Conservation (phyloP, 1,140 invertebrate species). For the Bilobella aurantiaca region DNA sequence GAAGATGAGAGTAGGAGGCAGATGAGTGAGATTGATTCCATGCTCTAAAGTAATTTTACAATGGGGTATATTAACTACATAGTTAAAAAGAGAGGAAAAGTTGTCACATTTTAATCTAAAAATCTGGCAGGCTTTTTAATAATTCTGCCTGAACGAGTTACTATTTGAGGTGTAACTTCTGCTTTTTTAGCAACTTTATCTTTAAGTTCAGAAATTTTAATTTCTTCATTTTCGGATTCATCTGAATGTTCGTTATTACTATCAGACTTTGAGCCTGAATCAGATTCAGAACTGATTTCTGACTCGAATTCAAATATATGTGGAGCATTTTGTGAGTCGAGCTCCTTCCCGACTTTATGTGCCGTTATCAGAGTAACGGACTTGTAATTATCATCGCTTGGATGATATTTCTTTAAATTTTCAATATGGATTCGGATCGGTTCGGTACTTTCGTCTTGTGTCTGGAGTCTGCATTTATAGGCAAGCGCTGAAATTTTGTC, state of each 20-base stretch:
- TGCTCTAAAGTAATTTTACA: not conserved
- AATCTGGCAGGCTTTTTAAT: not conserved
- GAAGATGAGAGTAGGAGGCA: not conserved
- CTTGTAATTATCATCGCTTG: too few species aligned
- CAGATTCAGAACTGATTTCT: too few species aligned
- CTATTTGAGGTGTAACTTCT: too few species aligned
- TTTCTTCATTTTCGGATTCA: too few species aligned
- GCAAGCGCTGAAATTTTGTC: not conserved
- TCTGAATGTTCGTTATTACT: too few species aligned
- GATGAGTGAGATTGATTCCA: not conserved
- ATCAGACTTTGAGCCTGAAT: too few species aligned
- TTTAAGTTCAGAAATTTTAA: too few species aligned
- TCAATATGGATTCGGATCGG: not conserved
- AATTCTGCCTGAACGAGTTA: not conserved
- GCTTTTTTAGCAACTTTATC: too few species aligned
- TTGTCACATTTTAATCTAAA: not conserved
- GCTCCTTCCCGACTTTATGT: too few species aligned
- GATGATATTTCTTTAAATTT: not conserved
- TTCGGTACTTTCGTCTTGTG: not conserved
- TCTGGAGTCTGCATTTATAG: not conserved
- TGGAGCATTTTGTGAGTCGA: too few species aligned
- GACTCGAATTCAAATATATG: too few species aligned
- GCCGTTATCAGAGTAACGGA: too few species aligned
- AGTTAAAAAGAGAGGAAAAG: not conserved
- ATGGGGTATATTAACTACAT: not conserved